Evolutionary conservation across 92 coral and sea anemone species (phyloP).

Genomic region (Porites cylindrica): DNA sequence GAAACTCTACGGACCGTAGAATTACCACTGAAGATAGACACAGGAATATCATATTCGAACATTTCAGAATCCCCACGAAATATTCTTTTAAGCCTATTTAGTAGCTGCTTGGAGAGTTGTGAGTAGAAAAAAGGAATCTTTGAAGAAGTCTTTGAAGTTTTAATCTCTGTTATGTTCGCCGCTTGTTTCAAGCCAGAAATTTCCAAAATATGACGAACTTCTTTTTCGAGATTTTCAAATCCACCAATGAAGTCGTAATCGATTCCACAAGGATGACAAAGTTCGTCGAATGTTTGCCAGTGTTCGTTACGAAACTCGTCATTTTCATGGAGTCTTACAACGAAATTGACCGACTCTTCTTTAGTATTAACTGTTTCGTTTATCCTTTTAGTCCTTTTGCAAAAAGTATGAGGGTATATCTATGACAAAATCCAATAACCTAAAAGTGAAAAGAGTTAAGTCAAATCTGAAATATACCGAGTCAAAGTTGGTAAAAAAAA

Average conservation of each 20-base stretch:
- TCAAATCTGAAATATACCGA: no score
- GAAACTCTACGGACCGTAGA: no score
- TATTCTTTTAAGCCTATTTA: slow-evolving; percentile 41
- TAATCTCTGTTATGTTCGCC: slow-evolving; percentile 28
- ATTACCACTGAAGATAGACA: neutral
- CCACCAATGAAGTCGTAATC: slow-evolving; percentile 70
- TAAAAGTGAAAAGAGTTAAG: no score
- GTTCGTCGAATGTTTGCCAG: slow-evolving; percentile 65
- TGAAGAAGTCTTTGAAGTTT: slow-evolving; percentile 25
- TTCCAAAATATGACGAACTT: slow-evolving; percentile 52
- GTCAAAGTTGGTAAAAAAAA: no score
- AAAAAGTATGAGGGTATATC: no score
- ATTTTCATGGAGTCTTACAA: slow-evolving; percentile 22
- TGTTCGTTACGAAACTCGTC: slow-evolving; percentile 57
- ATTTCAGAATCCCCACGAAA: slow-evolving; percentile 66
- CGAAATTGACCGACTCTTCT: slow-evolving; percentile 25
- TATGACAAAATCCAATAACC: no score
- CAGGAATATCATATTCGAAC: slow-evolving; percentile 62
- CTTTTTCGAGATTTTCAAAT: slow-evolving; percentile 65
- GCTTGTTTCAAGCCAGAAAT: slow-evolving; percentile 29
- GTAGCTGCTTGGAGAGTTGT: slow-evolving; percentile 40
- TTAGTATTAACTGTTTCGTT: no score
- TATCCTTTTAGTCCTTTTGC: no score
- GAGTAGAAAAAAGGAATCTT: slow-evolving; percentile 32
- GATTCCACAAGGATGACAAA: slow-evolving; percentile 72